A percentile compares a stretch with the other conserved stretches of the same genome.
phyloP scores from a whole-genome alignment of 2,888 invertebrate genomes.

The Parnassius apollo region DNA sequence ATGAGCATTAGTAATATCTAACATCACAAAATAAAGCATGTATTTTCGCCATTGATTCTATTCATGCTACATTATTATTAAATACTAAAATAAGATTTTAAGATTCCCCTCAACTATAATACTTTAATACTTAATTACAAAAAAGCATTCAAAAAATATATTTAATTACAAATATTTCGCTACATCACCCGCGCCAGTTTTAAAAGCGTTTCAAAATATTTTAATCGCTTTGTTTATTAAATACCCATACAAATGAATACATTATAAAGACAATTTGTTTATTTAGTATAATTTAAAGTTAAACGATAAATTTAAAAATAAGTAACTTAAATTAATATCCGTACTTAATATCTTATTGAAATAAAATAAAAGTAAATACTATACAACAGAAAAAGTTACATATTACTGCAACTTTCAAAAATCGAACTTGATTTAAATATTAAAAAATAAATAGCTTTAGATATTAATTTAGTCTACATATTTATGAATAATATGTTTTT shows the following conservation, averaged over 20 bases:
- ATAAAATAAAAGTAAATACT: too few relatives aligned
- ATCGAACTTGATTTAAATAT: too few relatives aligned
- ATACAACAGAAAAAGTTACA: too few relatives aligned
- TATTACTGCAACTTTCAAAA: too few relatives aligned
- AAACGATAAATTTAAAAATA: too few relatives aligned
- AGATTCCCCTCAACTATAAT: background rate
- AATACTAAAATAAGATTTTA: conserved; percentile 4
- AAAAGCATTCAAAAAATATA: conserved; percentile 17
- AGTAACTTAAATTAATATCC: too few relatives aligned
- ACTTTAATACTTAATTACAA: conserved; percentile 5
- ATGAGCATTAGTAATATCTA: conserved; percentile 59
- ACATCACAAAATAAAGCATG: conserved; percentile 36
- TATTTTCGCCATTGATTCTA: conserved; percentile 14
- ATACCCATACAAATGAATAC: background rate
- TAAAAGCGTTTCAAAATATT: conserved; percentile 6
- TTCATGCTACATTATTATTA: conserved; percentile 8
- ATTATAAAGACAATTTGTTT: too few relatives aligned
- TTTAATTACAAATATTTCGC: conserved; percentile 7
- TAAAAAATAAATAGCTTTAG: too few relatives aligned
- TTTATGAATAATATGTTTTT: background rate
- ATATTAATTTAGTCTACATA: too few relatives aligned
- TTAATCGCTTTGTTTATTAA: conserved; percentile 9
- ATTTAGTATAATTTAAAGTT: too few relatives aligned
- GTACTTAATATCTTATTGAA: too few relatives aligned
- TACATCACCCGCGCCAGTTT: conserved; percentile 20